Conservation (phyloP, 2,888 invertebrate genomes). For the Epicampocera succincta region DNA sequence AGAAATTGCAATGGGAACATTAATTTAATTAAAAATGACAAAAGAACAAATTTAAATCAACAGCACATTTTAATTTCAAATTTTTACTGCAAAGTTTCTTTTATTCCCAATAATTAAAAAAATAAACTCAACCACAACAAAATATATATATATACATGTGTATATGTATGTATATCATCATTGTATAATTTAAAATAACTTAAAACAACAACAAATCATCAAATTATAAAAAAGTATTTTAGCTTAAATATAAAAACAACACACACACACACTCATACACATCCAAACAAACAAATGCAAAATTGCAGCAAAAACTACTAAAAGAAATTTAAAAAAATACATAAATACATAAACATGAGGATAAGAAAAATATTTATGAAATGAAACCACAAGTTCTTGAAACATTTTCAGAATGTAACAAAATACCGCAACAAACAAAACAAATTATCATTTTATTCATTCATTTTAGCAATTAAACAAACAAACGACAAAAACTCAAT, state of each 20-base stretch:
- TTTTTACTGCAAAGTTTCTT: slow-evolving; percentile 6
- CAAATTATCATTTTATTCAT: slow-evolving; percentile 53
- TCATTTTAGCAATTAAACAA: slow-evolving; percentile 36
- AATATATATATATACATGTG: neutral
- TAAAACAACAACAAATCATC: slow-evolving; percentile 39
- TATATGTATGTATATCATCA: slow-evolving; percentile 45
- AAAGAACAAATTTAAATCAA: slow-evolving; percentile 31
- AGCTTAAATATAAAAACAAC: slow-evolving; percentile 61
- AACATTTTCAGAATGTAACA: slow-evolving; percentile 64
- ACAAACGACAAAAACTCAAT: slow-evolving; percentile 34
- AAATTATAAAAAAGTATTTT: slow-evolving; percentile 65
- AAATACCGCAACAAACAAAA: slow-evolving; percentile 29
- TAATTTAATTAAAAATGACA: slow-evolving; percentile 16
- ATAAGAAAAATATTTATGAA: slow-evolving; percentile 47
- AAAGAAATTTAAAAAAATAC: slow-evolving; percentile 33
- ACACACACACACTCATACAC: neutral
- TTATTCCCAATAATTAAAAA: slow-evolving; percentile 3
- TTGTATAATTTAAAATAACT: slow-evolving; percentile 61
- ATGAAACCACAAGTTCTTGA: slow-evolving; percentile 74
- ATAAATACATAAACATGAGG: slow-evolving; percentile 23
- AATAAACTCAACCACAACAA: slow-evolving; percentile 44
- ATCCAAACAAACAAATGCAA: slow-evolving; percentile 30
- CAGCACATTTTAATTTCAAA: slow-evolving; percentile 45
- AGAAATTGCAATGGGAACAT: slow-evolving; percentile 42
- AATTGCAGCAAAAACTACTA: slow-evolving; percentile 32